These are phyloP conservation scores for Diachasma alloeum DNA, from an alignment of 1,140 invertebrate genomes.

Conservation along the genomic window DNA sequence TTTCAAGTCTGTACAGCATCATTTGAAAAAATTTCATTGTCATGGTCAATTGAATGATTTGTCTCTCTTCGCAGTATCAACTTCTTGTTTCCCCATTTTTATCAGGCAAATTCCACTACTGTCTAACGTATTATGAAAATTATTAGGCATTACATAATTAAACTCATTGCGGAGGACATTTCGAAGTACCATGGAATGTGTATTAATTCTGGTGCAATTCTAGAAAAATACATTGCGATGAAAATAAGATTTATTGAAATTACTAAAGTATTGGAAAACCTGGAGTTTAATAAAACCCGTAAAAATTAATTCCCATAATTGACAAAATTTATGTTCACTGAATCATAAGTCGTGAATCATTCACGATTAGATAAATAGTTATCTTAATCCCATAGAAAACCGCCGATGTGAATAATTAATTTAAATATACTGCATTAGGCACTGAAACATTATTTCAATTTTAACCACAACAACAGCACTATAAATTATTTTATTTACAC, in stretches of 20 bases:
- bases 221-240: background rate
- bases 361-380: background rate
- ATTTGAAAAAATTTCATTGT: conserved; percentile 10
- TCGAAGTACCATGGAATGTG: background rate
- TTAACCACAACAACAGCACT: conserved; percentile 1
- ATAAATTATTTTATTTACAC: conserved; percentile 12
- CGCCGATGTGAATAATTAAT: background rate
- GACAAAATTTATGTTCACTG: background rate
- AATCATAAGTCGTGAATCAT: background rate
- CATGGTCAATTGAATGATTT: conserved; percentile 21
- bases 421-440: conserved; percentile 6
- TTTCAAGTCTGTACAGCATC: background rate
- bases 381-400: background rate
- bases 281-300: background rate
- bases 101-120: background rate
- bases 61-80: background rate
- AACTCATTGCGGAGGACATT: background rate
- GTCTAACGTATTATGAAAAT: background rate
- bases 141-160: background rate
- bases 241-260: background rate
- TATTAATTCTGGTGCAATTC: background rate
- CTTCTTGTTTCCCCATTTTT: background rate
- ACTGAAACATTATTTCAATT: conserved; percentile 1
- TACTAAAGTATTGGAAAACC: background rate
- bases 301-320: background rate